Conservation (phyloP, 1,140 invertebrate genomes). For the Drosophila burlai region DNA sequence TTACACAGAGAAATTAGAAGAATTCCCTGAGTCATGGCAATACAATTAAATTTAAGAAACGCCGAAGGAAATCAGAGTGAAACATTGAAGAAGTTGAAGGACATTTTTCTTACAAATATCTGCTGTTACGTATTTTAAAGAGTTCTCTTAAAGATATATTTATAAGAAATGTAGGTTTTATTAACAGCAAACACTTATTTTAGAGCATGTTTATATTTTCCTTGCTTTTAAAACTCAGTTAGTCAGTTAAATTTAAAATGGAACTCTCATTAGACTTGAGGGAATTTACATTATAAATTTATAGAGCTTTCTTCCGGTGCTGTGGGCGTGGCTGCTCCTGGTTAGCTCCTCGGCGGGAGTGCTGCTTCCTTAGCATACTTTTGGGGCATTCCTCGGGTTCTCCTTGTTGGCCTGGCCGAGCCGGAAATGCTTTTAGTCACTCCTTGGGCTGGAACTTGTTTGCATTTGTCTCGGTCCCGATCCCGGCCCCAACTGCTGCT, state of each 20-base stretch:
- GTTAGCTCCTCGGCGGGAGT: conserved; percentile 1
- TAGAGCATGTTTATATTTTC: not conserved
- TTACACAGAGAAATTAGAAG: conserved; percentile 24
- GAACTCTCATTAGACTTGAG: not conserved
- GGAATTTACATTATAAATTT: not conserved
- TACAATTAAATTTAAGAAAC: conserved; percentile 3
- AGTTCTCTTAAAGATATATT: not conserved
- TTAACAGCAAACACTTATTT: not conserved
- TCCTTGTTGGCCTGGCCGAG: conserved; percentile 18
- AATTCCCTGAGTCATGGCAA: not conserved
- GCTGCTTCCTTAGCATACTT: conserved; percentile 63
- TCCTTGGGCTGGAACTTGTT: conserved; percentile 51
- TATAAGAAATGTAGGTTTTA: not conserved
- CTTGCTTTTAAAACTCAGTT: not conserved
- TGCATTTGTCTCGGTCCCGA: conserved; percentile 34
- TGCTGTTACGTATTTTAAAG: too few relatives aligned
- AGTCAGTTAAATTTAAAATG: not conserved
- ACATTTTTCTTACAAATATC: too few relatives aligned
- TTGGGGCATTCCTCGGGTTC: conserved; percentile 45
- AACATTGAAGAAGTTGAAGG: not conserved
- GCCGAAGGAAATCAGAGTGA: not conserved
- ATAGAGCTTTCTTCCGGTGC: conserved; percentile 10
- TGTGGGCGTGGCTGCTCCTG: conserved; percentile 17
- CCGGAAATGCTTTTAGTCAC: conserved; percentile 48
- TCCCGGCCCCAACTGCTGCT: conserved; percentile 28